Evolutionary conservation across 1,140 invertebrate species (phyloP).

Genomic region (Drosophila ercepeae): DNA sequence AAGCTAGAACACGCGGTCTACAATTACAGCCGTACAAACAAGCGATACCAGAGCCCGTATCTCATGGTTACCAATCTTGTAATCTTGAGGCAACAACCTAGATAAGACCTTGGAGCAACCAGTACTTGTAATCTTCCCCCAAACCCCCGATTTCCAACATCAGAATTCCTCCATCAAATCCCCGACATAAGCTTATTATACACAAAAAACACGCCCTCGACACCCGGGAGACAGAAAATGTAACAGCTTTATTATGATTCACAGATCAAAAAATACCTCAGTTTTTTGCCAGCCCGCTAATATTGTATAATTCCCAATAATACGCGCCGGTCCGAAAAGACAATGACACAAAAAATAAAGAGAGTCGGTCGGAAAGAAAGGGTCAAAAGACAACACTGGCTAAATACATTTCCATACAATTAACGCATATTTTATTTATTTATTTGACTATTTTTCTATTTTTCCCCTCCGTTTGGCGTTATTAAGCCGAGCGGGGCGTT

Average conservation of each 20-base stretch:
- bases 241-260: constrained; percentile 43
- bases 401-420: constrained; percentile 75
- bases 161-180: constrained; percentile 12
- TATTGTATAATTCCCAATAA: constrained; percentile 58
- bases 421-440: constrained; percentile 66
- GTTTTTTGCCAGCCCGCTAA: constrained; percentile 29
- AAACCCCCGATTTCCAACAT: too few relatives aligned
- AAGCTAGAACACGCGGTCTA: constrained; percentile 18
- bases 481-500: constrained; percentile 56
- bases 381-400: constrained; percentile 61
- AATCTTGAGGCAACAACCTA: constrained; percentile 27
- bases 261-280: constrained; percentile 33
- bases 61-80: constrained; percentile 20
- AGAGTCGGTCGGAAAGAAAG: constrained; percentile 49
- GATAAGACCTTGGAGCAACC: constrained; percentile 20
- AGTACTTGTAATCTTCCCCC: constrained; percentile 16
- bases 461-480: constrained; percentile 45
- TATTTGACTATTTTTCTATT: constrained; percentile 33
- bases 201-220: constrained; percentile 15
- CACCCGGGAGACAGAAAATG: constrained; percentile 15
- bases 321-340: constrained; percentile 35
- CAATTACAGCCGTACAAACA: not conserved
- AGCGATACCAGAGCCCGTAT: constrained; percentile 2
- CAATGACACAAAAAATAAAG: constrained; percentile 46
- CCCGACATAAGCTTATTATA: constrained; percentile 36